These are phyloP conservation scores for Piprites chloris DNA, from an alignment of 2,113 vertebrate species.

Conservation along the genomic window DNA sequence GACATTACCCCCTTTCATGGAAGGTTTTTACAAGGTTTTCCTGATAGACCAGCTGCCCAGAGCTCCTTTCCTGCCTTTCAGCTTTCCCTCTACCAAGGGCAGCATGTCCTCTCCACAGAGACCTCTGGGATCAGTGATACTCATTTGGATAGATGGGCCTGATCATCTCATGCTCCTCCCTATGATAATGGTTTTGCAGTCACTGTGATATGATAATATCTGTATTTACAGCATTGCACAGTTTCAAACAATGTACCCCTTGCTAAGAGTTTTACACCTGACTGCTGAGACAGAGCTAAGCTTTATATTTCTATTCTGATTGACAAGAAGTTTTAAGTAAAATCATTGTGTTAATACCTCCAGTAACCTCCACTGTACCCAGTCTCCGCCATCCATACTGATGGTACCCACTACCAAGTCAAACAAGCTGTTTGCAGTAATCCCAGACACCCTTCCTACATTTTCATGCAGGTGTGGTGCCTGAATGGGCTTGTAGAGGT, in stretches of 20 bases:
- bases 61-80: background rate
- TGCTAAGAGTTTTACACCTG: background rate
- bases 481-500: background rate
- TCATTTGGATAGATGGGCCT: background rate
- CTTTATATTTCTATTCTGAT: background rate
- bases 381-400: rapidly evolving
- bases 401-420: background rate
- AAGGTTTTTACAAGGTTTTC: background rate
- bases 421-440: background rate
- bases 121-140: background rate
- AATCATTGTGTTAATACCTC: background rate
- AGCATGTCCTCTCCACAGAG: background rate
- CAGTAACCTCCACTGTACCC: background rate
- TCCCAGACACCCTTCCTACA: background rate
- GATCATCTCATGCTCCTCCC: background rate
- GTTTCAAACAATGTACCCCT: background rate
- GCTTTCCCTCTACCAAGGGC: background rate
- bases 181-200: background rate
- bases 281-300: background rate
- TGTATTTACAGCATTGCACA: background rate
- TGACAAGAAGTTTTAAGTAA: background rate
- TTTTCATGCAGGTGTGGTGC: background rate
- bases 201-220: background rate
- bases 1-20: background rate
- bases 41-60: background rate